Evolutionary conservation across 2,113 vertebrate genomes (phyloP), one percentile per base, ranked within the genome.

Genomic region (Rousettus leschenaultii): DNA sequence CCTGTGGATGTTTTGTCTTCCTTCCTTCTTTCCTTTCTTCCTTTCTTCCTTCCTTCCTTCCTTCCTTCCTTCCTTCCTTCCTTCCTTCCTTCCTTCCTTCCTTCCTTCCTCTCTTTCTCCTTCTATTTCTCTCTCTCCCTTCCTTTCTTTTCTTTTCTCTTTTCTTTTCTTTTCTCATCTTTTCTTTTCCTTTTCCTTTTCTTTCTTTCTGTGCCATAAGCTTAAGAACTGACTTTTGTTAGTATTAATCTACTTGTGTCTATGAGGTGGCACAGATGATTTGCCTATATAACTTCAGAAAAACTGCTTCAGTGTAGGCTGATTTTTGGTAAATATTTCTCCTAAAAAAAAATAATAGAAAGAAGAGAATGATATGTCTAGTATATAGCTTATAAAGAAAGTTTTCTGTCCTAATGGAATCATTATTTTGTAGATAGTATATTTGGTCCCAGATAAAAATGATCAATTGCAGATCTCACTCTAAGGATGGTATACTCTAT

Each of bases 181-280:
- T 51, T 51, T 15, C 48, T 8, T 48, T 48, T 48, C 11, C 45
- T 48, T 48, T 48, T 51, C 5, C 15, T 51, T 15, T 51, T 16
- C 15, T 51, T 7, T 15, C 43, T 8, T 86, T 66, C 24, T 24
- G 73, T 89, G 83, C 61, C 91, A 97, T 55, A 53, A 89, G 84
- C 74, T 95, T 97, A 95, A 94, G 85, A 95, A 86, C n/a, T 96
- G 95, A 97, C 91, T 97, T 96, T 97, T 97, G 14, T 59, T 87
- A 66, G 66, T 93, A 73, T 97, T 98, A 96, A 98, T 98, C 95
- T 97, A 77, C 88, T 96, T 78, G 51, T 55, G 7, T 73, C 24
- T 68, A 16, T 77, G 55, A 48, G 59, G 40, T 7, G 43, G 51
- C 5, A 33, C 1, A 75, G 33, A 45, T 6, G 6, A 57, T 86